Base-by-base conservation (phyloP, 1,140 invertebrate species). In the Lineus longissimus region DNA sequence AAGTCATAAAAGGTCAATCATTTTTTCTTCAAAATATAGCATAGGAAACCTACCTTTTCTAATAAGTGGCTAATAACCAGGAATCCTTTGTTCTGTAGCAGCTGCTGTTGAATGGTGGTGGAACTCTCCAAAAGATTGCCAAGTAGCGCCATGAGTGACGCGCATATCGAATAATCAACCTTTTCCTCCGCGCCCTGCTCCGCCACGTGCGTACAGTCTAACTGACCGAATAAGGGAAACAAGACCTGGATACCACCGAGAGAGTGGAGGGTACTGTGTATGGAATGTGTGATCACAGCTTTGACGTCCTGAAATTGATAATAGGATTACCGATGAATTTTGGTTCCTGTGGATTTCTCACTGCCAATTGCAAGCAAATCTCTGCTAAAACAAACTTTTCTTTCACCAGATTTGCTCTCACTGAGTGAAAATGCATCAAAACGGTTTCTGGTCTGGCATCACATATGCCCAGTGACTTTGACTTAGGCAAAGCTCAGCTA, bases 251-350 rank as follows among this genome's bases (percentile, higher is more conserved):
- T 95, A 59, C 97, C 97, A 63, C 97, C 97, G 76, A 99, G 93
- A 36, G 96, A 99, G 84, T 99, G 97, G 67, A 99, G 86, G 6
- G 95, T 98, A 84, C 93, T 95, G 83, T 98, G 95, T 82, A 99
- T 98, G 69, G 96, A 98, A 85, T 98, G 93, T 61, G 96, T 99
- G 74, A 97, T 93, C 65, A 99, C 94, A 68, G 97, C 94, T 87
- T 98, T 98, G 66, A 98, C 96, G 79, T 97, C 94, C 94, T 97
- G 81, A 73, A 72, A 22, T 56, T 61, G n/a, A 64, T n/a, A 64
- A 23, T 19, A 55, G n/a, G n/a, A n/a, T n/a, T n/a, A n/a, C n/a
- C n/a, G n/a, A n/a, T n/a, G n/a, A n/a, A n/a, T n/a, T n/a, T n/a
- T n/a, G n/a, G n/a, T n/a, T n/a, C n/a, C n/a, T n/a, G n/a, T n/a